phyloP scores from a whole-genome alignment of 2,888 invertebrate species.

The Drosophila paracracens region DNA sequence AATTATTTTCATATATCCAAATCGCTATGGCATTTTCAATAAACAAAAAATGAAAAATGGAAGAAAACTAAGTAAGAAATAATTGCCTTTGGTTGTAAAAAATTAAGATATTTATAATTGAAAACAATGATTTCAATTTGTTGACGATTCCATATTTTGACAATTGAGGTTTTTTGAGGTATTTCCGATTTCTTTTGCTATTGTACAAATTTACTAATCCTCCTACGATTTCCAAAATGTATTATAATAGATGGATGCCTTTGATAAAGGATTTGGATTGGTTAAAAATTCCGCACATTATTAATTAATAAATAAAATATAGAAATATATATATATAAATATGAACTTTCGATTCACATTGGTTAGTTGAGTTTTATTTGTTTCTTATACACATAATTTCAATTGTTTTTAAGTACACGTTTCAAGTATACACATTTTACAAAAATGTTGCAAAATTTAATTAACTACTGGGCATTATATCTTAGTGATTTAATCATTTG shows the following conservation, averaged over 20 bases:
- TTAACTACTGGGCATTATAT: slow-evolving; percentile 64
- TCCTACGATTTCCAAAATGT: not conserved
- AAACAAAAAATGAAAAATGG: slow-evolving; percentile 19
- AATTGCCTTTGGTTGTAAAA: not conserved
- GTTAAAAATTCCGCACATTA: not conserved
- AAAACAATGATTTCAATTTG: not conserved
- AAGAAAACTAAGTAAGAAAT: slow-evolving; percentile 10
- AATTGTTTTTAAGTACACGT: slow-evolving; percentile 39
- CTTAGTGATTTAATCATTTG: slow-evolving; percentile 69
- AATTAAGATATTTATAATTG: not conserved
- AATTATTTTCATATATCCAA: slow-evolving; percentile 68
- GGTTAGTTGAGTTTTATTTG: slow-evolving; percentile 38
- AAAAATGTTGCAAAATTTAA: slow-evolving; percentile 57
- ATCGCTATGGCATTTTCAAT: slow-evolving; percentile 52
- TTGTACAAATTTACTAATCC: not conserved
- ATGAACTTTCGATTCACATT: slow-evolving; percentile 16
- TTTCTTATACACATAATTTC: slow-evolving; percentile 47
- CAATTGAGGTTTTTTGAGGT: not conserved
- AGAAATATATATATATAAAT: not conserved
- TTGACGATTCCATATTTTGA: not conserved
- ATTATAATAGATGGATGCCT: not conserved
- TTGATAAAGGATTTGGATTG: not conserved
- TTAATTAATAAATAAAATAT: not conserved
- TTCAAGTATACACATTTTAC: slow-evolving; percentile 55
- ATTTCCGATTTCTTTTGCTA: not conserved